These are phyloP conservation scores for Ypsolopha sequella DNA, from an alignment of 2,888 invertebrate species.

Conservation along the genomic window DNA sequence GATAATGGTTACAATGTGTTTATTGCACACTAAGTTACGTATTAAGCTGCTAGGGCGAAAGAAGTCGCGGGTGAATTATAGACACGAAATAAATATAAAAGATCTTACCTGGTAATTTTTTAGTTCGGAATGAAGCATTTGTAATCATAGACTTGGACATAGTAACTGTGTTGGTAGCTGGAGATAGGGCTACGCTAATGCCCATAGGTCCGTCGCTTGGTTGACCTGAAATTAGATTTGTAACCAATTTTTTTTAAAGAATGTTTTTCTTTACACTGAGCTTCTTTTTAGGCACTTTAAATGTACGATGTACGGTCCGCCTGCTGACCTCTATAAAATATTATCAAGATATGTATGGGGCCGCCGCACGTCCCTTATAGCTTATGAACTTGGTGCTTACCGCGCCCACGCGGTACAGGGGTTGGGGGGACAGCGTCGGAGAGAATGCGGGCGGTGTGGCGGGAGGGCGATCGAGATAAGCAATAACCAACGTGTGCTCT, in stretches of 20 bases:
- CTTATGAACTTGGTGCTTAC: too few species aligned
- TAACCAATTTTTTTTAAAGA: not conserved
- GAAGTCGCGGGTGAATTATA: not conserved
- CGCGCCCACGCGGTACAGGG: too few species aligned
- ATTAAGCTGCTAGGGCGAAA: not conserved
- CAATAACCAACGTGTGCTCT: too few species aligned
- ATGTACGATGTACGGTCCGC: too few species aligned
- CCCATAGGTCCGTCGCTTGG: conserved; percentile 87
- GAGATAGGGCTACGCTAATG: conserved; percentile 82
- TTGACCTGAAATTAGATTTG: conserved; percentile 64
- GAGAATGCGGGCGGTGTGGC: too few species aligned
- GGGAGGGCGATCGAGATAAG: too few species aligned
- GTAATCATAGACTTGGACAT: conserved; percentile 96
- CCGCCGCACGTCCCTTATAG: too few species aligned
- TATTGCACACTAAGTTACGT: too few species aligned
- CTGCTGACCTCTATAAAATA: too few species aligned
- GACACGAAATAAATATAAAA: conserved; percentile 6
- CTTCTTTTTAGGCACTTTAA: not conserved
- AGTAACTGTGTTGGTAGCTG: conserved; percentile 79
- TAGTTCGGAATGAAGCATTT: conserved; percentile 97
- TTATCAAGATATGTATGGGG: too few species aligned
- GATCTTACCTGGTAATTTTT: conserved; percentile 89
- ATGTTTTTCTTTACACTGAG: not conserved
- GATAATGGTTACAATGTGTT: too few species aligned
- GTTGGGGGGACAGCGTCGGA: too few species aligned